A percentile compares a stretch with the other conserved stretches of the same genome.
These are phyloP conservation scores for Alviniconcha marisindica DNA, from an alignment of 1,140 invertebrate species.

Conservation along the genomic window DNA sequence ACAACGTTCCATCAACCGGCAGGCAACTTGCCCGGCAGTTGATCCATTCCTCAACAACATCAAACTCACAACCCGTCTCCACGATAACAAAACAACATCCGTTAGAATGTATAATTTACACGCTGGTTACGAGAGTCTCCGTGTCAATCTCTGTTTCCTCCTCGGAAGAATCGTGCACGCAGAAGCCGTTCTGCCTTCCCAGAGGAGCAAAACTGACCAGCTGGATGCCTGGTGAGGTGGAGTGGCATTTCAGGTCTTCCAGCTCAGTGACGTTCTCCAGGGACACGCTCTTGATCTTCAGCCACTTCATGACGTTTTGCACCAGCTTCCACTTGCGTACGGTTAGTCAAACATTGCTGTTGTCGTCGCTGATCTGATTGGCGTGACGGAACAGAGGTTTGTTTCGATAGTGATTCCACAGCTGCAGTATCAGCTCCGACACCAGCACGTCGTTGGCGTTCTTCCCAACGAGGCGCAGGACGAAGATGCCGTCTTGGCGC, in stretches of 20 bases:
- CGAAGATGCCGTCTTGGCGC: conserved; percentile 78
- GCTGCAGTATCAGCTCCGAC: conserved; percentile 77
- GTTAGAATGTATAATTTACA: background rate
- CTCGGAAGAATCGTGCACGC: conserved; percentile 27
- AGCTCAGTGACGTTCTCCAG: conserved; percentile 47
- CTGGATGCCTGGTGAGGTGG: conserved; percentile 49
- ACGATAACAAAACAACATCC: no score
- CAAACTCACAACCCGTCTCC: background rate
- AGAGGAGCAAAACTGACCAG: conserved; percentile 45
- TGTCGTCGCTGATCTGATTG: conserved; percentile 72
- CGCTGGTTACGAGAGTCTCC: conserved; percentile 33
- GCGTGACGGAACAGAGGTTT: conserved; percentile 72
- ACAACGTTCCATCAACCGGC: no score
- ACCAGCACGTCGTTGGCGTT: conserved; percentile 79
- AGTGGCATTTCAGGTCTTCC: conserved; percentile 43
- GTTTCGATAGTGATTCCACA: conserved; percentile 76
- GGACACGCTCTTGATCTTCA: conserved; percentile 54
- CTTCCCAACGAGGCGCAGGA: conserved; percentile 77
- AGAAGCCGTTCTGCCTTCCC: conserved; percentile 42
- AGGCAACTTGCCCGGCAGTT: no score
- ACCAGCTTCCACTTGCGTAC: conserved; percentile 64
- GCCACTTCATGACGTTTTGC: conserved; percentile 54
- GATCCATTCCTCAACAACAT: no score
- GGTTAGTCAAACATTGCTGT: conserved; percentile 73
- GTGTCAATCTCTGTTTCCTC: conserved; percentile 39